Evolutionary conservation across 2,888 invertebrate species (phyloP).

Genomic region (Leptopilina myrica): DNA sequence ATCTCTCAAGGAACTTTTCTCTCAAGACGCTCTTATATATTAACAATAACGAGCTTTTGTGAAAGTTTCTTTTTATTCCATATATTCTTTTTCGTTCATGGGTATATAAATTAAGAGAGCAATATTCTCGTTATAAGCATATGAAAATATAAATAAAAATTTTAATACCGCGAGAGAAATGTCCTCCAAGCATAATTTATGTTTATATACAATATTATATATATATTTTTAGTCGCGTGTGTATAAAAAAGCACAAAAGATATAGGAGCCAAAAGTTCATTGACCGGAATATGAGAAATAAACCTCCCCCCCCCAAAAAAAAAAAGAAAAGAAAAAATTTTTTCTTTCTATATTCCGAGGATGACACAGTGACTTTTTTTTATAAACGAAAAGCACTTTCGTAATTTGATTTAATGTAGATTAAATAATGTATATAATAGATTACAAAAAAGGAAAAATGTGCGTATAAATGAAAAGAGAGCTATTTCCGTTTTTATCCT

Average conservation of each 20-base stretch:
- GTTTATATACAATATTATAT: neutral
- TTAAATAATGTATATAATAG: neutral
- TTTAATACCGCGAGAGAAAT: conserved; percentile 8
- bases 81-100: conserved; percentile 17
- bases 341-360: too few species aligned
- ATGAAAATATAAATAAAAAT: conserved; percentile 3
- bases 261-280: conserved; percentile 17
- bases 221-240: neutral
- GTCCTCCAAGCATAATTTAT: conserved; percentile 8
- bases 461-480: neutral
- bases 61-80: neutral
- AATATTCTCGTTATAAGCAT: conserved; percentile 21
- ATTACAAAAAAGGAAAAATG: conserved; percentile 3
- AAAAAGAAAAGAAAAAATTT: too few species aligned
- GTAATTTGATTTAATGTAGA: neutral
- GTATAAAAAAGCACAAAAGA: conserved; percentile 26
- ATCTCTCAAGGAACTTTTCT: neutral
- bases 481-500: conserved; percentile 16
- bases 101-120: conserved; percentile 31
- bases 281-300: neutral
- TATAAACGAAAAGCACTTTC: neutral
- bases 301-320: too few species aligned
- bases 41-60: conserved; percentile 26
- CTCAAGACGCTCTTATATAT: neutral
- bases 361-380: neutral